These are phyloP conservation scores for Prinia subflava DNA, from an alignment of 2,113 vertebrate genomes.

Conservation along the genomic window DNA sequence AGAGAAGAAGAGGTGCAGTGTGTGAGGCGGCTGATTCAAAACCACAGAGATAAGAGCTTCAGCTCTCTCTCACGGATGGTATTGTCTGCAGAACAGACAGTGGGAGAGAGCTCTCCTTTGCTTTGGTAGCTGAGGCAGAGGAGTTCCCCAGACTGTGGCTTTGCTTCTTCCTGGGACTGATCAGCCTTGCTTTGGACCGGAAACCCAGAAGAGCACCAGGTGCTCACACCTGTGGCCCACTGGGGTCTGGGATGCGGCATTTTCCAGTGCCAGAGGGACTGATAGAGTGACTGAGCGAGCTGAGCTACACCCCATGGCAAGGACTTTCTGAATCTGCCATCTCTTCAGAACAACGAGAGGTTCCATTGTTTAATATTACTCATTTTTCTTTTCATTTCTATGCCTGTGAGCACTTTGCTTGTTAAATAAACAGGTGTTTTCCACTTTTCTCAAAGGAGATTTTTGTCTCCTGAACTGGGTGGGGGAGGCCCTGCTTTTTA, in stretches of 20 bases:
- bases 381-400: too few species aligned
- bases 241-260: fast-evolving
- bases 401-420: neutral
- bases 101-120: neutral
- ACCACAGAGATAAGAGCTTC: neutral
- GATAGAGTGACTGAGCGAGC: neutral
- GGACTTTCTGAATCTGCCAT: neutral
- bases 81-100: neutral
- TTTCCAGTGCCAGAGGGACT: neutral
- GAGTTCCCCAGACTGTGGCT: neutral
- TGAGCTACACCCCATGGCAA: neutral
- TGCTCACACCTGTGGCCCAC: neutral
- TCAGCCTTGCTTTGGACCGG: neutral
- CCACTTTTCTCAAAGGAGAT: neutral
- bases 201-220: fast-evolving
- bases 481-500: neutral
- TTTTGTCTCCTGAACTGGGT: fast-evolving
- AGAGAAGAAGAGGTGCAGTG: neutral
- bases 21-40: neutral
- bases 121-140: neutral
- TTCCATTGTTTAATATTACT: neutral
- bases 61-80: neutral
- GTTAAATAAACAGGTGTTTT: neutral
- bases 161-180: neutral
- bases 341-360: neutral